A percentile compares a stretch with the other conserved stretches of the same genome.
These are phyloP conservation scores for Brachyopa scutellaris DNA, from an alignment of 2,888 invertebrate genomes.

Conservation along the genomic window DNA sequence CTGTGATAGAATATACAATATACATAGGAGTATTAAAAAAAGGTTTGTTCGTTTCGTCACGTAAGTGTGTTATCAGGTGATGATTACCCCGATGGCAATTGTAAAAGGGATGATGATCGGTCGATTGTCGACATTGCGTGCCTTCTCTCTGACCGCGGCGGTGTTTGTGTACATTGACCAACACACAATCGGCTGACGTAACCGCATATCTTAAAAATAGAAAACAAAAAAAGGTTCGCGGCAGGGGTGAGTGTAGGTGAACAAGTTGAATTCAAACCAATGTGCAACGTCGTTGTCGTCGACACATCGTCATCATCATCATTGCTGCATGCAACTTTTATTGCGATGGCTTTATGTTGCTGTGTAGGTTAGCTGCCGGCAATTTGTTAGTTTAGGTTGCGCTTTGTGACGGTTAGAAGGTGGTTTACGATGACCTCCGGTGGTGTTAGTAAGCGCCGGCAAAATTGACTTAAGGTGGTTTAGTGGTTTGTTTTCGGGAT, in stretches of 20 bases:
- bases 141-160: not conserved
- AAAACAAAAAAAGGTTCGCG: slow-evolving; percentile 29
- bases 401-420: slow-evolving; percentile 43
- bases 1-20: slow-evolving; percentile 25
- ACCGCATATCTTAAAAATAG: slow-evolving; percentile 57
- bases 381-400: slow-evolving; percentile 46
- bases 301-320: slow-evolving; percentile 26
- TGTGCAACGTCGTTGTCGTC: slow-evolving; percentile 20
- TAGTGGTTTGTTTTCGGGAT: slow-evolving; percentile 55
- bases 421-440: slow-evolving; percentile 21
- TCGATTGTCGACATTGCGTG: slow-evolving; percentile 23
- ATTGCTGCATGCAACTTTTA: slow-evolving; percentile 61
- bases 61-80: slow-evolving; percentile 68
- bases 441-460: slow-evolving; percentile 57
- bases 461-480: slow-evolving; percentile 62
- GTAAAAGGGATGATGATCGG: slow-evolving; percentile 15
- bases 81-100: slow-evolving; percentile 40
- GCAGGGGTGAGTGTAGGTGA: slow-evolving; percentile 39
- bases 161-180: slow-evolving; percentile 41
- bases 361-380: slow-evolving; percentile 57
- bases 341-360: slow-evolving; percentile 51
- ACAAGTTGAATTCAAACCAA: slow-evolving; percentile 59
- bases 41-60: slow-evolving; percentile 35
- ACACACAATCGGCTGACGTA: slow-evolving; percentile 61
- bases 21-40: slow-evolving; percentile 12